Evolutionary conservation across 2,888 invertebrate species (phyloP), one percentile per base, ranked within the genome.

Genomic region (Melieria omissa): DNA sequence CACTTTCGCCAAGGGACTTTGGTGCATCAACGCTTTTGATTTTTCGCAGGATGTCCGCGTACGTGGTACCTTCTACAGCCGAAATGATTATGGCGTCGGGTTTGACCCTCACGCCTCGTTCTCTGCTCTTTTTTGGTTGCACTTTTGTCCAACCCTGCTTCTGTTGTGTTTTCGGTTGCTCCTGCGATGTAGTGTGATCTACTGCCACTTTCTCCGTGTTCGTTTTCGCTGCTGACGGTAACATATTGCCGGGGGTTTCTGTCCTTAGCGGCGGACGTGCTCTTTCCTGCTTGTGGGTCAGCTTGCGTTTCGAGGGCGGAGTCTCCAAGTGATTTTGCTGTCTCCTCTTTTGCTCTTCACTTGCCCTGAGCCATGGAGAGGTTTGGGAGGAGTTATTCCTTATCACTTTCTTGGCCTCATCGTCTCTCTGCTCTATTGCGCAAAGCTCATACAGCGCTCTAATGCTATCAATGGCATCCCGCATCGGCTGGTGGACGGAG

Each of bases 401-500:
- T 49, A 49, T 49, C 49, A 49, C 49, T 49, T 49, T 49, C 12
- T 49, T 49, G 49, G 49, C 49, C 49, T 49, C 49, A 8, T 49
- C 49, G 12, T 49, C 49, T 49, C 12, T 49, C 49, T 12, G 49
- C 12, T 49, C 49, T 2, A 49, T 49, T 10, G 49, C 49, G 12
- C 49, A 49, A 3, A 49, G 49, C 12, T 49, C 49, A 49, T 49
- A 49, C 49, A 49, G 49, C 49, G 49, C 49, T 12, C 49, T 49
- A 12, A 49, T 49, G 49, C 49, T 49, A 49, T 49, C 49, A 12
- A 49, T 49, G 1, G 49, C 12, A 12, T 12, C 49, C 49, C 49
- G 49, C 16, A 16, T 16, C 16, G 16, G 16, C 16, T 16, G 16
- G 16, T 16, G 16, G 16, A 16, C 16, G 16, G 8, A 49, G 8